Evolutionary conservation across 2,113 vertebrate species (phyloP).

Genomic region (Limanda limanda): DNA sequence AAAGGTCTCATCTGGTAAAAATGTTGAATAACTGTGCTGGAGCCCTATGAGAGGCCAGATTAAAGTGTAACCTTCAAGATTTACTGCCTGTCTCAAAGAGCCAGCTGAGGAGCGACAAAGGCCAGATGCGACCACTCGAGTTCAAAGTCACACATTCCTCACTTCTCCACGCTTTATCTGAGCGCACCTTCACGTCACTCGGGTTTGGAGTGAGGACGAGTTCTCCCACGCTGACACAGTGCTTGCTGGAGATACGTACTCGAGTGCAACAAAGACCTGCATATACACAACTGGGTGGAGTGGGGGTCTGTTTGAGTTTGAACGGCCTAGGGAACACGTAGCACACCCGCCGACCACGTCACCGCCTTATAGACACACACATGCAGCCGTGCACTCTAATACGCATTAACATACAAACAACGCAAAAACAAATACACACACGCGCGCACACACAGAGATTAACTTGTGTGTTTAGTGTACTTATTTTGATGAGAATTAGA

Average conservation of each 20-base stretch:
- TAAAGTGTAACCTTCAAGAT: constrained; percentile 38
- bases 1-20: constrained; percentile 44
- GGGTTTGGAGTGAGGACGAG: constrained; percentile 9
- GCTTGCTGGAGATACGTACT: background rate
- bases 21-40: constrained; percentile 48
- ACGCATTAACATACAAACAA: background rate
- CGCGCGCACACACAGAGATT: background rate
- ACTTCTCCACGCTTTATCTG: constrained; percentile 16
- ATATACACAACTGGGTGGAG: constrained; percentile 16
- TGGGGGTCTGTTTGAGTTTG: constrained; percentile 20
- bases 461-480: background rate
- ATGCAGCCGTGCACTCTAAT: background rate
- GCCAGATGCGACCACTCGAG: constrained; percentile 46
- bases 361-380: constrained; percentile 20
- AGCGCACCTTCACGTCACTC: background rate
- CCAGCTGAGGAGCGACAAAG: constrained; percentile 30
- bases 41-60: constrained; percentile 16
- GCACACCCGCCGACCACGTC: background rate
- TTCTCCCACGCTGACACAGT: background rate
- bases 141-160: constrained; percentile 35
- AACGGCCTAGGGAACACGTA: constrained; percentile 3
- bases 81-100: constrained; percentile 16
- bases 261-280: background rate
- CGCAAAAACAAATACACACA: background rate
- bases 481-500: constrained; percentile 11